A percentile compares a stretch with the other conserved stretches of the same genome.
Evolutionary conservation across 2,888 invertebrate species (phyloP).

Genomic region (Agrilus cyanescens): DNA sequence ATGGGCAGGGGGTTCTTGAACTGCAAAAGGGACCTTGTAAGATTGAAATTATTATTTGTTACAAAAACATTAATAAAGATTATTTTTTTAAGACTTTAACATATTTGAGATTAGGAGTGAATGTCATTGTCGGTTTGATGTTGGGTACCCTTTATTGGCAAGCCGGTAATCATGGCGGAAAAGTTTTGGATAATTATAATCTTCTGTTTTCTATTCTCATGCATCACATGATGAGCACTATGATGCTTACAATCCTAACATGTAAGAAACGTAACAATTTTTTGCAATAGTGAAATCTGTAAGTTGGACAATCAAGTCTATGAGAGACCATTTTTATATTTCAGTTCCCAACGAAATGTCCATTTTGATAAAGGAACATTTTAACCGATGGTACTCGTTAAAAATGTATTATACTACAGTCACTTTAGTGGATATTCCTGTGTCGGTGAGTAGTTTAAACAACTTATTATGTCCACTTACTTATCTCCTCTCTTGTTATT

Average conservation of each 20-base stretch:
- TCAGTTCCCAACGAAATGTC: slow-evolving; percentile 72
- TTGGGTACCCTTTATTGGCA: slow-evolving; percentile 63
- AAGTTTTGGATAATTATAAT: slow-evolving; percentile 74
- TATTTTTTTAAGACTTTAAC: slow-evolving; percentile 50
- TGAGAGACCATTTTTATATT: slow-evolving; percentile 21
- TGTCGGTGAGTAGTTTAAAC: slow-evolving; percentile 47
- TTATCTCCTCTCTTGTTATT: too few relatives aligned
- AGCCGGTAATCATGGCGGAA: slow-evolving; percentile 62
- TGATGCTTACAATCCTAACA: slow-evolving; percentile 81
- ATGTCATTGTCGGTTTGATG: slow-evolving; percentile 63
- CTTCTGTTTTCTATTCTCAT: slow-evolving; percentile 83
- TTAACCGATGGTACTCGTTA: slow-evolving; percentile 80
- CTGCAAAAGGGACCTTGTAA: slow-evolving; percentile 58
- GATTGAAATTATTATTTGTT: slow-evolving; percentile 11
- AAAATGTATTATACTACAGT: slow-evolving; percentile 70
- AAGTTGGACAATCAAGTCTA: neutral
- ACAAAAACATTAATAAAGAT: neutral
- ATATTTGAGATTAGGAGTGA: slow-evolving; percentile 61
- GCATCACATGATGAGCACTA: slow-evolving; percentile 86
- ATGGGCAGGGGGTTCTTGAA: slow-evolving; percentile 62
- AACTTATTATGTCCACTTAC: too few relatives aligned
- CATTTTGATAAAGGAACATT: slow-evolving; percentile 72
- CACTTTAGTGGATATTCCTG: slow-evolving; percentile 65
- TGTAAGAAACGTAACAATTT: slow-evolving; percentile 45
- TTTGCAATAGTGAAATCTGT: slow-evolving; percentile 3